Percentiles rank a stretch among this genome's conserved stretches.
Conservation (phyloP, 2,888 invertebrate species). For the Eupithecia inturbata region DNA sequence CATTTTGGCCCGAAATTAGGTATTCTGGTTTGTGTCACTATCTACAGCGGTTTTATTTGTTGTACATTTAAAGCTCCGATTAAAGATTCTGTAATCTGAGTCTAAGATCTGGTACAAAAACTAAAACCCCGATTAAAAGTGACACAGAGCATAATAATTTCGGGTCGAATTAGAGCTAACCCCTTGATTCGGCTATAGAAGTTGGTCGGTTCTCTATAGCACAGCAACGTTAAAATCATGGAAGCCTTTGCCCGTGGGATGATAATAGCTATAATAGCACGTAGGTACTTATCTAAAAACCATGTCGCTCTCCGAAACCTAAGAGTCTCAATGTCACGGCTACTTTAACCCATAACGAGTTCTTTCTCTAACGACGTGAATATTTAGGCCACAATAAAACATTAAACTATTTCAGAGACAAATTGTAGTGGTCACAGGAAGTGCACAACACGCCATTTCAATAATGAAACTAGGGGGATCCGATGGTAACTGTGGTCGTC, state of each 20-base stretch:
- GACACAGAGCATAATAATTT: too few species aligned
- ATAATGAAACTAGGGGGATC: constrained; percentile 23
- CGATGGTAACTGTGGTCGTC: background rate
- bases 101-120: too few species aligned
- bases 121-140: too few species aligned
- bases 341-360: constrained; percentile 26
- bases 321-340: constrained; percentile 32
- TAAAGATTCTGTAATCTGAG: too few species aligned
- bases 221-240: too few species aligned
- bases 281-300: background rate
- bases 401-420: constrained; percentile 32
- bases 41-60: too few species aligned
- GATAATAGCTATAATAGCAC: background rate
- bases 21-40: too few species aligned
- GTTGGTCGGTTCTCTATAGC: too few species aligned
- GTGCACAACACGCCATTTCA: constrained; percentile 34
- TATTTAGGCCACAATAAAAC: constrained; percentile 23
- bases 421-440: constrained; percentile 38
- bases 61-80: too few species aligned
- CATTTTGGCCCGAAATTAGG: too few species aligned
- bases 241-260: background rate
- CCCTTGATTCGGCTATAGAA: too few species aligned
- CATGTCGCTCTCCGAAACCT: constrained; percentile 1
- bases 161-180: too few species aligned
- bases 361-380: constrained; percentile 32